These are phyloP conservation scores for Perognathus longimembris DNA, from an alignment of 2,113 vertebrate genomes.

Conservation along the genomic window DNA sequence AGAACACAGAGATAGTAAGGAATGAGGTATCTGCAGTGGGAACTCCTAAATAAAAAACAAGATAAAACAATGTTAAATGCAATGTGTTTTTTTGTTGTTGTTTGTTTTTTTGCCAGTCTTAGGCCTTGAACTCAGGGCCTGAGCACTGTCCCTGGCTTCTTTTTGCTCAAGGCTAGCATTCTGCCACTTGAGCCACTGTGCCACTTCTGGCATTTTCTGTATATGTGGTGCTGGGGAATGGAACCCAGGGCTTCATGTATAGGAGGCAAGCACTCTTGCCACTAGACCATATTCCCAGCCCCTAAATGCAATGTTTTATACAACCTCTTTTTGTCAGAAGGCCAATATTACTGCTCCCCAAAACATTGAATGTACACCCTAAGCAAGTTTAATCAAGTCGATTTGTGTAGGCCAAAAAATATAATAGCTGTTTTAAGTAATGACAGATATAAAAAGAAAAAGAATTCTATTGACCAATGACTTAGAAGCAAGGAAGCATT, in stretches of 20 bases:
- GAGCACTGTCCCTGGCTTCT: no score
- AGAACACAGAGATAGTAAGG: not conserved
- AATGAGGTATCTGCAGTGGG: not conserved
- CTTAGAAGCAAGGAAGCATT: conserved; percentile 38
- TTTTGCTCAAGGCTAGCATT: no score
- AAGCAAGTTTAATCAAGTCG: conserved; percentile 21
- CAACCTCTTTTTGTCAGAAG: not conserved
- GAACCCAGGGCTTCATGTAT: no score
- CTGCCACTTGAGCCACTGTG: no score
- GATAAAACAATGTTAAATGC: not conserved
- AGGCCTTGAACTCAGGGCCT: no score
- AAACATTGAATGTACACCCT: conserved; percentile 7
- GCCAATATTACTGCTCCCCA: not conserved
- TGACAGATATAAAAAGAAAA: not conserved
- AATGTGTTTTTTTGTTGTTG: no score
- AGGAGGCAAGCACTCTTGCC: no score
- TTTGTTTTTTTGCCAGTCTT: no score
- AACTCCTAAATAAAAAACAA: not conserved
- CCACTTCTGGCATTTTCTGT: no score
- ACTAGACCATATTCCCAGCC: no score
- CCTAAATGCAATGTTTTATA: not conserved
- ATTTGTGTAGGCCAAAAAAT: conserved; percentile 15
- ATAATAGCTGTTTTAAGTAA: conserved; percentile 7
- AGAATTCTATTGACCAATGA: not conserved
- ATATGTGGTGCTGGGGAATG: no score